Base-by-base conservation (phyloP, 2,113 vertebrate species). In the Seriola aureovittata region DNA sequence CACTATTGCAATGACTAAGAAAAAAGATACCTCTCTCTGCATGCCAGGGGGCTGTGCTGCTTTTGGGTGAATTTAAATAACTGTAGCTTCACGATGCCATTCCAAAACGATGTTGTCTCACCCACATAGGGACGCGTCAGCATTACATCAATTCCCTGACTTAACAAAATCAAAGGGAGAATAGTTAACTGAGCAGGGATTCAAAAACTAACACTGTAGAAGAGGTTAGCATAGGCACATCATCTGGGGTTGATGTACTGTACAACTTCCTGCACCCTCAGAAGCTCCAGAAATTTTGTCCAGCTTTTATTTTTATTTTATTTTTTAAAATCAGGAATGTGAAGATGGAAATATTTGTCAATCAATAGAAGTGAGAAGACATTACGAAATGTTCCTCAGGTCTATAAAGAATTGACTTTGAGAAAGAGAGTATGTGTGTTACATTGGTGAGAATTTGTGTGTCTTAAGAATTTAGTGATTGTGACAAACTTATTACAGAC, bases 401-500 rank as follows among this genome's bases (percentile, higher is more conserved):
- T 93, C 91, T 93, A 81, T 86, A 84, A 87, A 83, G 89, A 88
- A 87, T 86, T 82, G 88, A 89, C 91, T 91, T 92, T 88, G 84
- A 89, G 90, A 92, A 87, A 89, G 82, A 76, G 82, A 84, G 88
- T 58, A 88, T 74, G 75, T 84, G 91, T 92, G 85, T 90, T 84
- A 89, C 80, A 85, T 90, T 88, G 85, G 90, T 91, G 88, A 90
- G 84, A 93, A 86, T 91, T 90, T 82, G 91, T 84, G 91, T 93
- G 94, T 94, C 93, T 94, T 94, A 94, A 91, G 91, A 91, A 88
- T 86, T 69, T 88, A 81, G 92, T 94, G 94, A 94, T 94, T 93
- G 94, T 94, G 93, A 91, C 80, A 90, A 92, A 87, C 89, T 92
- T 92, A 90, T 93, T 86, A 87, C 82, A 85, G 91, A 93, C 79